phyloP scores from a whole-genome alignment of 2,113 vertebrate species.

The Leuciscus idus region DNA sequence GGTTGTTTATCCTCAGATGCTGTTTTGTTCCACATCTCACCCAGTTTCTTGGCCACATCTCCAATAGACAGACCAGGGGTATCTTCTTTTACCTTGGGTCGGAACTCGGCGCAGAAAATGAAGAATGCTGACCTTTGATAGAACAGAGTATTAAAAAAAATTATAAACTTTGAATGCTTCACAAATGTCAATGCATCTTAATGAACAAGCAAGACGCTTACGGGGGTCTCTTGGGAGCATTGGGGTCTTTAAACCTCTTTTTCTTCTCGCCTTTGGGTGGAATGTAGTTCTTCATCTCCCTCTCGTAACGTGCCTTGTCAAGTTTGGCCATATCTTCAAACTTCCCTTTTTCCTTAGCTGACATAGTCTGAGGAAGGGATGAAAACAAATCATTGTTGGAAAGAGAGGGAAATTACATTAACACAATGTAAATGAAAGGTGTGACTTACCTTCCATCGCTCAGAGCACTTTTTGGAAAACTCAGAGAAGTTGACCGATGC shows the following conservation, averaged over 20 bases:
- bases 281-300: slow-evolving; percentile 96
- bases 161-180: neutral
- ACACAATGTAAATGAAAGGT: neutral
- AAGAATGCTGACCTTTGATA: slow-evolving; percentile 93
- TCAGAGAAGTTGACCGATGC: slow-evolving; percentile 94
- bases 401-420: neutral
- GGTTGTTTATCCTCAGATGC: slow-evolving; percentile 91
- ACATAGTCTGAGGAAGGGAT: slow-evolving; percentile 84
- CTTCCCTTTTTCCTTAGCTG: slow-evolving; percentile 94
- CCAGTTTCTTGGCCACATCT: slow-evolving; percentile 93
- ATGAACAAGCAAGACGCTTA: slow-evolving; percentile 74
- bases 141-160: neutral
- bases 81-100: slow-evolving; percentile 95
- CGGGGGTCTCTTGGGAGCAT: slow-evolving; percentile 99
- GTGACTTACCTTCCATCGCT: slow-evolving; percentile 91
- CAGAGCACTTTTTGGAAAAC: slow-evolving; percentile 97
- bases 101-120: slow-evolving; percentile 95
- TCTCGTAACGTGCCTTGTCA: slow-evolving; percentile 95
- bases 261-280: slow-evolving; percentile 90
- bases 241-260: slow-evolving; percentile 98
- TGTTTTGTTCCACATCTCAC: slow-evolving; percentile 96
- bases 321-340: slow-evolving; percentile 96
- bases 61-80: slow-evolving; percentile 90
- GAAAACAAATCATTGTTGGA: neutral
- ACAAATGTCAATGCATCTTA: neutral